phyloP scores from a whole-genome alignment of 2,888 invertebrate species.

The Macrophya annulata region DNA sequence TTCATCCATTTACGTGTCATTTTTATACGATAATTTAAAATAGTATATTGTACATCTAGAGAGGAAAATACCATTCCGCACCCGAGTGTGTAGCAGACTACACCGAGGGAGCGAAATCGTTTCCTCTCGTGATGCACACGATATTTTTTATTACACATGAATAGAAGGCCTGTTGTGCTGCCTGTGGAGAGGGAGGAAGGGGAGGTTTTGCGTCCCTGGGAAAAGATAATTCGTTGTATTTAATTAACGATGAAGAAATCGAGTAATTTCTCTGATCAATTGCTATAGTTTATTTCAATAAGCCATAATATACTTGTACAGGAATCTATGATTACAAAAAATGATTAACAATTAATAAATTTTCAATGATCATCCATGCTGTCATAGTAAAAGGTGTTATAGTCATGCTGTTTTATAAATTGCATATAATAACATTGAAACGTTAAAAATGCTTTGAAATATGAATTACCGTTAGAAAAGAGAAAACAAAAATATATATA shows the following conservation, averaged over 20 bases:
- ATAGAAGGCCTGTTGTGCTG: too few species aligned
- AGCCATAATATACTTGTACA: conserved; percentile 46
- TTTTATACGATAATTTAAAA: background rate
- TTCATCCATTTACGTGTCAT: background rate
- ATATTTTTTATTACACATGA: too few species aligned
- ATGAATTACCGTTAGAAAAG: background rate
- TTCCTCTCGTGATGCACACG: too few species aligned
- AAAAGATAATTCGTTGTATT: background rate
- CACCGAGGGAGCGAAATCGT: too few species aligned
- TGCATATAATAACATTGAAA: conserved; percentile 32
- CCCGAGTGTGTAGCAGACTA: too few species aligned
- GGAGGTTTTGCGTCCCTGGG: too few species aligned
- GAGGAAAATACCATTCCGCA: too few species aligned
- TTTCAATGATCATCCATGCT: conserved; percentile 29
- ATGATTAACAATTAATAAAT: conserved; percentile 29
- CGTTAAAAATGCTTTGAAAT: conserved; percentile 26
- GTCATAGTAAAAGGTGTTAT: background rate
- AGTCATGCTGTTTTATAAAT: conserved; percentile 3
- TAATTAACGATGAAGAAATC: background rate
- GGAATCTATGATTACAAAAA: conserved; percentile 48
- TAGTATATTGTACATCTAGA: too few species aligned
- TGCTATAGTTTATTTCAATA: conserved; percentile 47
- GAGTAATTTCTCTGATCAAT: background rate
- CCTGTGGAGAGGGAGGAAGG: too few species aligned
- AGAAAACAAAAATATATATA: background rate